phyloP scores from a whole-genome alignment of 2,888 invertebrate species.

The Mycalesis mineus region DNA sequence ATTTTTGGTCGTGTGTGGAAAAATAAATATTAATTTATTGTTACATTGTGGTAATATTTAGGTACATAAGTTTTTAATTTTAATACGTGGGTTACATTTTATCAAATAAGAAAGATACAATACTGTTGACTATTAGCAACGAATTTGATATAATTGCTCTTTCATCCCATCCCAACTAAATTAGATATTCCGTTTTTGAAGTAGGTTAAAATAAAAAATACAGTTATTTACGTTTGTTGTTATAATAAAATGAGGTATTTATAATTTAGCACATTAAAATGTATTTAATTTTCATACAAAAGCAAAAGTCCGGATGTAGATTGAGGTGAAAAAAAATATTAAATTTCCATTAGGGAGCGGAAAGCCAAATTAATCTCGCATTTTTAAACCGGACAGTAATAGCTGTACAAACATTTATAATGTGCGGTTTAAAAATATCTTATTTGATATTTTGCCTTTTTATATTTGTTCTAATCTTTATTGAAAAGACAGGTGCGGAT shows the following conservation, averaged over 20 bases:
- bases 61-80: too few relatives aligned
- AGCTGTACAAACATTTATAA: neutral
- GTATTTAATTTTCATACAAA: conserved; percentile 30
- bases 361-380: conserved; percentile 7
- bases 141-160: too few relatives aligned
- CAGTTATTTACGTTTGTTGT: neutral
- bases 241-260: conserved; percentile 3
- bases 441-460: conserved; percentile 11
- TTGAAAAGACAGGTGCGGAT: conserved; percentile 22
- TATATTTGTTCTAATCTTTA: neutral
- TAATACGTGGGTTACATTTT: too few relatives aligned
- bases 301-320: conserved; percentile 16
- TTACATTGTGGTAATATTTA: too few relatives aligned
- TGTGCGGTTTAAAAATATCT: conserved; percentile 11
- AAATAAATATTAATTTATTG: too few relatives aligned
- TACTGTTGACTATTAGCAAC: too few relatives aligned
- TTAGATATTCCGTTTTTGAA: too few relatives aligned
- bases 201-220: neutral
- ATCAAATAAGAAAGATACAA: too few relatives aligned
- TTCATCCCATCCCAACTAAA: too few relatives aligned
- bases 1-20: too few relatives aligned
- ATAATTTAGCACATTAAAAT: conserved; percentile 26
- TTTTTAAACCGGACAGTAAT: conserved; percentile 3
- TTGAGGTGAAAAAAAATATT: conserved; percentile 27
- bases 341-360: conserved; percentile 27